Evolutionary conservation across 2,113 vertebrate genomes (phyloP).

Genomic region (Lepisosteus oculatus): DNA sequence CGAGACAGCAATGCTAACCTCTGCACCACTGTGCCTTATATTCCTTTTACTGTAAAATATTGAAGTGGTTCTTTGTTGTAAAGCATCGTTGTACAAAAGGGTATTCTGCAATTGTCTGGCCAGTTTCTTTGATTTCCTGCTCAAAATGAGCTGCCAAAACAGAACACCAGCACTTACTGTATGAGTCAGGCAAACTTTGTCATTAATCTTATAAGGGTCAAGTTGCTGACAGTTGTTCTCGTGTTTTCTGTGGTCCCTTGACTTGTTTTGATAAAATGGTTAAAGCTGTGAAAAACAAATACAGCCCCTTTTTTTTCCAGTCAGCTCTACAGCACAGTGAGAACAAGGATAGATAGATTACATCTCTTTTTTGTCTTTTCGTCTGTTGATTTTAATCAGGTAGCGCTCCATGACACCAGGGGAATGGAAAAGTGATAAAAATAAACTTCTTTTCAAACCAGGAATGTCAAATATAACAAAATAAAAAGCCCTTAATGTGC

Average conservation of each 20-base stretch:
- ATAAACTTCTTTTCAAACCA: conserved; percentile 14
- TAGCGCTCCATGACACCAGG: background rate
- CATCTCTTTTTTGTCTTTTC: background rate
- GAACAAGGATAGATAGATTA: background rate
- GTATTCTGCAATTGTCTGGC: background rate
- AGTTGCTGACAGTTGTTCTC: too few relatives aligned
- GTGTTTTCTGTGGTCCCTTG: background rate
- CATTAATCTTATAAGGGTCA: too few relatives aligned
- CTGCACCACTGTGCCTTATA: too few relatives aligned
- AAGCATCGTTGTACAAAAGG: too few relatives aligned
- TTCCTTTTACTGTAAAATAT: too few relatives aligned
- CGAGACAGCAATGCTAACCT: too few relatives aligned
- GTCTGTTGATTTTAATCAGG: background rate
- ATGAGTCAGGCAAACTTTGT: too few relatives aligned
- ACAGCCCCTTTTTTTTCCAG: too few relatives aligned
- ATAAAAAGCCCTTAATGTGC: background rate
- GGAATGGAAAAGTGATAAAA: background rate
- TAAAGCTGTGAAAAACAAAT: background rate
- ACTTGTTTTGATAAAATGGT: background rate
- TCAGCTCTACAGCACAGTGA: background rate
- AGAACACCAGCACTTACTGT: too few relatives aligned
- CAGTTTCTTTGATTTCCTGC: too few relatives aligned
- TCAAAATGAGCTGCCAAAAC: too few relatives aligned
- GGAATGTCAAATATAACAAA: background rate
- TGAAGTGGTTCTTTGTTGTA: too few relatives aligned